Base-by-base conservation (phyloP, 2,113 vertebrate genomes). In the Porphyrio hochstetteri region DNA sequence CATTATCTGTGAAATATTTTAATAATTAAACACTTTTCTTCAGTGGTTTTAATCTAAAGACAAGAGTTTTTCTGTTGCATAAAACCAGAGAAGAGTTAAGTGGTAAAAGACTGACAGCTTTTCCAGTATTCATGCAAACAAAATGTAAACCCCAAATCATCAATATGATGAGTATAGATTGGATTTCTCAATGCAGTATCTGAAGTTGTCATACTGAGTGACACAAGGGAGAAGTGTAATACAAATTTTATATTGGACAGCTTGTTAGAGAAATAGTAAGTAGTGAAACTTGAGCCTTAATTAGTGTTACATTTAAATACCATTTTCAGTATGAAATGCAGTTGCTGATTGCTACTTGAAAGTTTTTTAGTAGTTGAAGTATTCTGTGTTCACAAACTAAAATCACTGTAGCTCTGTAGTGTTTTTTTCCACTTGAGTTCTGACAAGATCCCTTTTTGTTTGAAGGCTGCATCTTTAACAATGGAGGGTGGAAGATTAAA, bases 401-500 rank as follows among this genome's bases (percentile, higher is more conserved):
- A 63, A 31, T 67, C 5, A 2, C 2, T 64, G 71, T 75, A 74
- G 60, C 68, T 46, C 1, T 31, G 13, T 16, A 7, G 35, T 74
- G 0, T 29, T 65, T 94, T 86, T 86, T 61, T 55, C 18, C 35
- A 10, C 19, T 82, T 63, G 60, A 85, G 61, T 70, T 67, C n/a
- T 84, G 68, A 82, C 29, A 60, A 65, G 46, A 68, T 13, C 42
- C 38, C 14, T 55, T 85, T 95, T 52, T 87, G 79, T 79, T 91
- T 48, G 2, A 88, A 99, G 99, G 99, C 99, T 82, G 99, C 99
- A 8, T 99, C 99, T 1, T 92, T 99, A 95, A 99, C 99, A 16
- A 98, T 99, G 98, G 99, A 99, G 96, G 99, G 99, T 18, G 99
- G 99, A 33, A 98, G 99, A 44, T 94, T 99, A 65, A 99, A 98